These are phyloP conservation scores for Lithobates pipiens DNA, from an alignment of 2,797 vertebrate genomes.

Conservation along the genomic window DNA sequence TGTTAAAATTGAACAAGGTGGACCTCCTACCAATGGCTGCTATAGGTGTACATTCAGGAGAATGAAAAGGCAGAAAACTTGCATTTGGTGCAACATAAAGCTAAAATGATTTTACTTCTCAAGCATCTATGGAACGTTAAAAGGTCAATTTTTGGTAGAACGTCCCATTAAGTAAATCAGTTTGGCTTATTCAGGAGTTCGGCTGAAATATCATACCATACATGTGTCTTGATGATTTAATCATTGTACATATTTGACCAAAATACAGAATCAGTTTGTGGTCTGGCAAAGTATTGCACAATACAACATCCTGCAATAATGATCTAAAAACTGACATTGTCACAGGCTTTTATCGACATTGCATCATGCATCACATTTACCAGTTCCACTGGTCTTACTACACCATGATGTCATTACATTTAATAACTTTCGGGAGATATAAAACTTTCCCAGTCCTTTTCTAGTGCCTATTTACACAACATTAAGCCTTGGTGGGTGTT, in stretches of 20 bases:
- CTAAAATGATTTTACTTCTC: not conserved
- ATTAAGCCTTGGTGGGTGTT: not conserved
- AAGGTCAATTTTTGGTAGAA: not conserved
- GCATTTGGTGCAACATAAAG: not conserved
- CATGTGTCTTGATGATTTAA: too few species aligned
- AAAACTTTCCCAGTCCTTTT: slow-evolving; percentile 1
- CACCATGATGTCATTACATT: not conserved
- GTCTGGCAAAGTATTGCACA: not conserved
- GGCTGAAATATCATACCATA: not conserved
- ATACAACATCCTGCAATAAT: slow-evolving; percentile 10
- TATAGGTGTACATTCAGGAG: too few species aligned
- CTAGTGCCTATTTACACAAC: not conserved
- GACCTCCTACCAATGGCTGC: too few species aligned
- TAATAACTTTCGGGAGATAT: not conserved
- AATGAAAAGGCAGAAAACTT: too few species aligned
- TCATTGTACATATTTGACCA: not conserved
- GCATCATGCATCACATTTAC: not conserved
- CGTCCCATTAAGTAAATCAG: not conserved
- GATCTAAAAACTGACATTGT: not conserved
- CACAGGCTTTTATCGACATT: not conserved
- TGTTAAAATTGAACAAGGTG: too few species aligned
- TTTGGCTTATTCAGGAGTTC: not conserved
- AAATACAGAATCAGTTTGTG: not conserved
- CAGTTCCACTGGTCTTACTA: not conserved
- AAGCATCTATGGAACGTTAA: not conserved